Evolutionary conservation across 2,888 invertebrate species (phyloP), one percentile per base, ranked within the genome.

Genomic region (Stictocephala bisonia): DNA sequence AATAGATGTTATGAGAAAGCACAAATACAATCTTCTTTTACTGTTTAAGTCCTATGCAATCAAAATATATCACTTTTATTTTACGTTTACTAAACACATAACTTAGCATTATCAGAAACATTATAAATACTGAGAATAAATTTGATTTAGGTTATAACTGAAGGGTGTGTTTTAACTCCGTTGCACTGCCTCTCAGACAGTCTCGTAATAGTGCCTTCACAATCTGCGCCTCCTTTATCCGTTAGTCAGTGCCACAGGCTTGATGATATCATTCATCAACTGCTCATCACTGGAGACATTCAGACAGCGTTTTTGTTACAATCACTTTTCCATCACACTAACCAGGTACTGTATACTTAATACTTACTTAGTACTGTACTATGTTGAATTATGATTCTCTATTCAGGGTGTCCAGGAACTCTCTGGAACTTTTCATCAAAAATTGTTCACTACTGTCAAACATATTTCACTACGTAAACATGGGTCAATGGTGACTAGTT

Each of bases 271-370:
- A 69, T 73, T 35, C 56, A 60, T 22, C 56, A 64, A 15, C 50
- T 90, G 18, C 82, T 91, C 35, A 88, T 89, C 77, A 80, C 85
- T 69, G 88, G 87, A 67, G 84, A 89, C 78, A 81, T 91, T 69
- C 87, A 87, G 44, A 87, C 88, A 74, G 90, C 90, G 0, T 85
- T 90, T 64, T 85, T 89, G 73, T 82, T 91, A 66, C 85, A 86
- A 75, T 77, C 80, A 0, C 81, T 84, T 72, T 85, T 84, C 71
- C 81, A 81, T 72, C 81, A 80, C 22, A 81, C 81, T 72, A 83
- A 82, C 76, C 81, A 80, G 77, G 84, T 83, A n/a, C n/a, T 15
- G 15, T 64, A 15, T 20, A 3, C 4, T 22, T 60, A 1, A 3
- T 29, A 22, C 22, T 20, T 24, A 13, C 27, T 18, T 26, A 56